Evolutionary conservation across 2,797 vertebrate genomes (phyloP), one percentile per base, ranked within the genome.

Genomic region (Sebastes trivittatus): DNA sequence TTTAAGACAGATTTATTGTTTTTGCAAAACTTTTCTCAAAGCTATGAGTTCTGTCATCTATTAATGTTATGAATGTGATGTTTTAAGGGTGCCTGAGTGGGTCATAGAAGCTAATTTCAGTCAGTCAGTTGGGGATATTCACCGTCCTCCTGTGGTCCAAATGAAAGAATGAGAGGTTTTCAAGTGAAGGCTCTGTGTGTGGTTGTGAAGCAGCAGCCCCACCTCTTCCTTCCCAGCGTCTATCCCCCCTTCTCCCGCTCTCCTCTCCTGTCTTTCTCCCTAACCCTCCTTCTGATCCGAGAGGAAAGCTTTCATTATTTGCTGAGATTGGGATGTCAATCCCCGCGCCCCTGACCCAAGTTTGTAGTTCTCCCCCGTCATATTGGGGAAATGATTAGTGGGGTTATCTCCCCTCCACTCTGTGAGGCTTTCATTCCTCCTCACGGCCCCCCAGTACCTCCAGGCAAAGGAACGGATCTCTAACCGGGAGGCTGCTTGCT

Each of bases 261-360:
- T 67, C 84, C 66, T 82, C 81, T 86, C 67, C 84, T 59, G 64
- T 74, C 82, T 87, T 65, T 80, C 78, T 77, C 74, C 63, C 77
- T 83, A 86, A 80, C 88, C 89, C 89, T 87, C 78, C 83, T 71
- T 87, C 77, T 90, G 89, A 91, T 91, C 88, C 68, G 61, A 79
- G 89, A 93, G 92, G 92, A 94, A 93, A 91, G 89, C 91, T 95
- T 95, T 95, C 93, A 94, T 96, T 95, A 95, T 95, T 95, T 95
- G 94, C 92, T 78, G 87, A 94, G 94, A 95, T 95, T 93, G 94
- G 93, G 85, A 93, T 95, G 94, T 95, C 94, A 94, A 93, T 95
- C 90, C 94, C 88, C 5, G 75, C 52, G 78, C 88, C 92, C 90
- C 94, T 94, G 91, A 93, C 94, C 94, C 89, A 86, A 89, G 91